phyloP scores from a whole-genome alignment of 2,113 vertebrate species.

The Prinia subflava region DNA sequence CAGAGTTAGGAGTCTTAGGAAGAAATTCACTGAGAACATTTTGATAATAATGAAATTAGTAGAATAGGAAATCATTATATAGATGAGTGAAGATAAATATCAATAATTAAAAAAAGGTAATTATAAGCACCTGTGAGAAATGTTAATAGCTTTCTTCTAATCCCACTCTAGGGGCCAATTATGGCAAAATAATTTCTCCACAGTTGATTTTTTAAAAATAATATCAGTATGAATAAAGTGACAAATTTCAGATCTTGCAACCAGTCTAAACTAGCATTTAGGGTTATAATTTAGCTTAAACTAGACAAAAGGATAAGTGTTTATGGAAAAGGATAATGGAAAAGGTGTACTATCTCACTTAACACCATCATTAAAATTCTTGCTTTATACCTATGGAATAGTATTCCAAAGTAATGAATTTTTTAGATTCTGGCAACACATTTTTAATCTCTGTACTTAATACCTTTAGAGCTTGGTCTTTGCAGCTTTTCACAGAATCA shows the following conservation, averaged over 20 bases:
- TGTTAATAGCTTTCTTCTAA: not conserved
- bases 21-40: not conserved
- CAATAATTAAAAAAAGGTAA: not conserved
- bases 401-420: not conserved
- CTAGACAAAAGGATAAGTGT: not conserved
- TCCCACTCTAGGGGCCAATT: not conserved
- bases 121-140: not conserved
- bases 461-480: not conserved
- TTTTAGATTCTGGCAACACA: not conserved
- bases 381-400: not conserved
- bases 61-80: not conserved
- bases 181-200: not conserved
- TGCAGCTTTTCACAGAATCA: not conserved
- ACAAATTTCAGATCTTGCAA: not conserved
- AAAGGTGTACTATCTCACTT: not conserved
- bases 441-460: not conserved
- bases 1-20: not conserved
- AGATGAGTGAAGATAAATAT: not conserved
- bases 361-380: not conserved
- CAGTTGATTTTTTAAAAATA: not conserved
- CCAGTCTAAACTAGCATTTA: not conserved
- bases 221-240: not conserved
- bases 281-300: not conserved
- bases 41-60: not conserved
- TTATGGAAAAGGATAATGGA: not conserved